These are phyloP conservation scores for Asobara japonica DNA, from an alignment of 1,140 invertebrate species.

Conservation along the genomic window DNA sequence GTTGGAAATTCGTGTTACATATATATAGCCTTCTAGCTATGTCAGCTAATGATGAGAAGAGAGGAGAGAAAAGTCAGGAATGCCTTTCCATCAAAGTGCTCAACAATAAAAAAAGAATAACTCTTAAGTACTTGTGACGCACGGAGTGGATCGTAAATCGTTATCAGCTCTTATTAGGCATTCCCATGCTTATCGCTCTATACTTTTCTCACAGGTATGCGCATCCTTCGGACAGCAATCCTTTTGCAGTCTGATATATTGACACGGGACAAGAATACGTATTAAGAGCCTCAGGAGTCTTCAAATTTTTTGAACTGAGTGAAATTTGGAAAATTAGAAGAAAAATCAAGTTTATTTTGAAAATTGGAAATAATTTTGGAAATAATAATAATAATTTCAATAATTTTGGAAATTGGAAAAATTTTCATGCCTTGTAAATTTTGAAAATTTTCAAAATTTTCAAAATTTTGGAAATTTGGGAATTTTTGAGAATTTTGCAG, in stretches of 20 bases:
- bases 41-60: neutral
- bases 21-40: neutral
- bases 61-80: neutral
- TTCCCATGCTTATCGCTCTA: slow-evolving; percentile 33
- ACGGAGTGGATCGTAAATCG: slow-evolving; percentile 35
- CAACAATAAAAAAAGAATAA: slow-evolving; percentile 24
- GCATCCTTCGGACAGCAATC: neutral
- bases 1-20: neutral
- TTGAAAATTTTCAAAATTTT: too few relatives aligned
- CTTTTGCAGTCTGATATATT: neutral
- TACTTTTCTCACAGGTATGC: slow-evolving; percentile 28
- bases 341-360: too few relatives aligned
- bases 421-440: too few relatives aligned
- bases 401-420: too few relatives aligned
- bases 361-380: too few relatives aligned
- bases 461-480: too few relatives aligned
- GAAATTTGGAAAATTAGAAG: too few relatives aligned
- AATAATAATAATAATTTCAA: too few relatives aligned
- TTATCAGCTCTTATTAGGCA: slow-evolving; percentile 28
- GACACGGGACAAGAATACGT: too few relatives aligned
- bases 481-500: too few relatives aligned
- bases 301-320: neutral
- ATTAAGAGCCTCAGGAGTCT: neutral
- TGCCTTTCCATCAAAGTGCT: neutral
- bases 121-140: slow-evolving; percentile 11